These are phyloP conservation scores for Condylostylus longicornis DNA, from an alignment of 1,140 invertebrate genomes.

Conservation along the genomic window DNA sequence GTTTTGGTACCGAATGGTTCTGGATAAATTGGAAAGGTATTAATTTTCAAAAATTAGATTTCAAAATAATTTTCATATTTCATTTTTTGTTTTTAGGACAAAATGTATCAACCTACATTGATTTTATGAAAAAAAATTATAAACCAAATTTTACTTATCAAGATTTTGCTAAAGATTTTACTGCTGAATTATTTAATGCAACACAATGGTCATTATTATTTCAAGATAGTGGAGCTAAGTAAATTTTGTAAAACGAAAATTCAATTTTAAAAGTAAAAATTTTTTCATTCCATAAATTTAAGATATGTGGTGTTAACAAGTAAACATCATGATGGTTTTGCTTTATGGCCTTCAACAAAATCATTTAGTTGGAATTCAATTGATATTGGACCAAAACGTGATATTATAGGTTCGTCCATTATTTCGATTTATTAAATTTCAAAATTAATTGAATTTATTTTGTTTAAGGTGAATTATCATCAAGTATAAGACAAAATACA, in stretches of 20 bases:
- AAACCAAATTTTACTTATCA: constrained; percentile 70
- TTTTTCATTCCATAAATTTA: no score
- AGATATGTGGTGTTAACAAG: constrained; percentile 81
- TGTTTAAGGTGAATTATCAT: constrained; percentile 42
- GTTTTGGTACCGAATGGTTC: constrained; percentile 76
- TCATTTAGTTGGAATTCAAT: constrained; percentile 82
- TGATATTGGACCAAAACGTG: constrained; percentile 70
- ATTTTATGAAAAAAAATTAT: constrained; percentile 64
- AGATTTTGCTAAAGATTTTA: constrained; percentile 69
- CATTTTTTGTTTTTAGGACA: constrained; percentile 11
- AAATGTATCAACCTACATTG: constrained; percentile 23
- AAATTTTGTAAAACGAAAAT: no score
- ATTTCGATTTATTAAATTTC: no score
- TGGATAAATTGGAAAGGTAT: constrained; percentile 61
- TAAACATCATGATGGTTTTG: constrained; percentile 89
- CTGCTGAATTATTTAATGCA: constrained; percentile 67
- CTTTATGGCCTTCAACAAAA: constrained; percentile 72
- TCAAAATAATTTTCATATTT: no score
- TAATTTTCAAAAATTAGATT: no score
- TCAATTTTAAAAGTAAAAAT: no score
- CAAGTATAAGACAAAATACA: constrained; percentile 48
- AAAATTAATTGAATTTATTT: neutral
- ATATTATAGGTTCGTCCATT: constrained; percentile 50
- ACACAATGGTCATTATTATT: constrained; percentile 62
- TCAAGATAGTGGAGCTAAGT: constrained; percentile 61